These are phyloP conservation scores for Microchrysa polita DNA, from an alignment of 2,888 invertebrate genomes.

Conservation along the genomic window DNA sequence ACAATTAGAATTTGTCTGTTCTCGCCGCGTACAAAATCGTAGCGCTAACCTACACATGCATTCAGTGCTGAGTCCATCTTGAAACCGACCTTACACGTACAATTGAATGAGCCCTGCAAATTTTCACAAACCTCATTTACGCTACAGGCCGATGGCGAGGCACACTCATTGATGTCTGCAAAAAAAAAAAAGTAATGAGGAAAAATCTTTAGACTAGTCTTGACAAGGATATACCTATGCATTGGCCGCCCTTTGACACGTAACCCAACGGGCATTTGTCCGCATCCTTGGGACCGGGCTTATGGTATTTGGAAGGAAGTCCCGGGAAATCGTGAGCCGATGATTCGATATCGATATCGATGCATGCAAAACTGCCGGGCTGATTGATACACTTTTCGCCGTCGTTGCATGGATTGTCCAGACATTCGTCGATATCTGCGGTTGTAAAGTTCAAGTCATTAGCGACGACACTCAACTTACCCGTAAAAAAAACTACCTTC, in stretches of 20 bases:
- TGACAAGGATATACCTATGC: no score
- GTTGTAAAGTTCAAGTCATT: background rate
- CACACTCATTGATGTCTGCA: conserved; percentile 72
- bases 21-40: no score
- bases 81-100: conserved; percentile 73
- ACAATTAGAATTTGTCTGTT: background rate
- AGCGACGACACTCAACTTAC: no score
- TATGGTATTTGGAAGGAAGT: conserved; percentile 19
- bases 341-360: conserved; percentile 46
- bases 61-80: conserved; percentile 69
- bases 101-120: conserved; percentile 73
- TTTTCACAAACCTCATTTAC: conserved; percentile 75
- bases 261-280: conserved; percentile 51
- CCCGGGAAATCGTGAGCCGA: conserved; percentile 47
- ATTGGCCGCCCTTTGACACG: conserved; percentile 50
- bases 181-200: no score
- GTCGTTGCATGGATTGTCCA: conserved; percentile 68
- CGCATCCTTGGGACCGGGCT: background rate
- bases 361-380: conserved; percentile 77
- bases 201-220: no score
- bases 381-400: conserved; percentile 78
- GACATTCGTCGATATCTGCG: conserved; percentile 79
- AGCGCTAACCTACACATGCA: conserved; percentile 69
- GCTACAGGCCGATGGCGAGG: conserved; percentile 66
- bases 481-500: conserved; percentile 64